Conservation (phyloP, 30 jellyfish, hydroid and myxozoan species). For the Turritopsis rubra region DNA sequence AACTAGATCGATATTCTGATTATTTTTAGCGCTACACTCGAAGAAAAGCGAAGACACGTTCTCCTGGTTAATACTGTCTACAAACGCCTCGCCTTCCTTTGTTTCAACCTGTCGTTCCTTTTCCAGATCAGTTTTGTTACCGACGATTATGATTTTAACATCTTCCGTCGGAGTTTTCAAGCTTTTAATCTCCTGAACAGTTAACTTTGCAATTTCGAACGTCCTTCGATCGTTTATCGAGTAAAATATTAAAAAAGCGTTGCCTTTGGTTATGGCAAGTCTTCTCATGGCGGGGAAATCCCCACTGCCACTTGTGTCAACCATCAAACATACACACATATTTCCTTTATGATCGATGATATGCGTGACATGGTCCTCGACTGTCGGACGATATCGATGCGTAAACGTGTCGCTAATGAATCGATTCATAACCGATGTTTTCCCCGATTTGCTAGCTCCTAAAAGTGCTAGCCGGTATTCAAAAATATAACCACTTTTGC, state of each 20-base stretch:
- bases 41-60: constrained; percentile 62
- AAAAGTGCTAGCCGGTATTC: constrained; percentile 82
- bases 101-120: constrained; percentile 37
- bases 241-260: constrained; percentile 69
- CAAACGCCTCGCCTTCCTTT: constrained; percentile 54
- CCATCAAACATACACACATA: constrained; percentile 81
- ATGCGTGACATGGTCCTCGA: constrained; percentile 84
- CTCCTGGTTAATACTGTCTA: constrained; percentile 40
- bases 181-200: constrained; percentile 53
- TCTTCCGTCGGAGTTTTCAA: constrained; percentile 48
- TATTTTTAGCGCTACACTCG: constrained; percentile 74
- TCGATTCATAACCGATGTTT: constrained; percentile 76
- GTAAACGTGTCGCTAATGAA: constrained; percentile 58
- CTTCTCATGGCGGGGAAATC: constrained; percentile 97
- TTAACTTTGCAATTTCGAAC: constrained; percentile 51
- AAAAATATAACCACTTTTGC: constrained; percentile 76
- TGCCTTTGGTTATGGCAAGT: constrained; percentile 85
- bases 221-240: constrained; percentile 73
- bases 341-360: constrained; percentile 66
- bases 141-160: constrained; percentile 64
- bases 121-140: constrained; percentile 66
- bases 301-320: constrained; percentile 81
- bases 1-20: constrained; percentile 35
- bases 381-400: constrained; percentile 70
- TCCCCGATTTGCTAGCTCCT: constrained; percentile 72